phyloP scores from a whole-genome alignment of 2,797 vertebrate species.

The Numenius phaeopus region DNA sequence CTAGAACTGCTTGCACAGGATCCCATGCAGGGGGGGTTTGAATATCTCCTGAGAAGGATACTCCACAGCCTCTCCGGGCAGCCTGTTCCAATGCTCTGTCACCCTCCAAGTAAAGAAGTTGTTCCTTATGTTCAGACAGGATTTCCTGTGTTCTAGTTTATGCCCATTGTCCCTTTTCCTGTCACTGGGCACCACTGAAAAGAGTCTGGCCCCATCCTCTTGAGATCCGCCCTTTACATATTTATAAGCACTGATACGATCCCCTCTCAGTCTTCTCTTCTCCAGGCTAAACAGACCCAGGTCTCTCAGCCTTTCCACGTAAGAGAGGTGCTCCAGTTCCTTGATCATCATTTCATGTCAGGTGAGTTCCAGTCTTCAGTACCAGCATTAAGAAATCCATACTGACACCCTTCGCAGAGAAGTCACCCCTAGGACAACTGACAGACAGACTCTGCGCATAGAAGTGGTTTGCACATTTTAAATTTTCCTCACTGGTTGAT shows the following conservation, averaged over 20 bases:
- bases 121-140: neutral
- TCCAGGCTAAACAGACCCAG: neutral
- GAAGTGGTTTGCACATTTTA: neutral
- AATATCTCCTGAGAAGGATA: neutral
- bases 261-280: neutral
- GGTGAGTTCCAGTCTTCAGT: neutral
- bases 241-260: no score
- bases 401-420: neutral
- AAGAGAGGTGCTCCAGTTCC: neutral
- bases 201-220: no score
- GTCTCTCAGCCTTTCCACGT: neutral
- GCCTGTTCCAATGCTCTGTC: neutral
- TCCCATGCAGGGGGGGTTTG: fast-evolving
- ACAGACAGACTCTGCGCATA: neutral
- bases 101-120: neutral
- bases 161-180: neutral
- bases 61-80: neutral
- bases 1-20: neutral
- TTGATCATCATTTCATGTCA: neutral
- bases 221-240: no score
- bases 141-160: neutral
- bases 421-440: fast-evolving
- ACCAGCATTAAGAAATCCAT: neutral
- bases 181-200: neutral
- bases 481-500: neutral